A percentile compares a stretch with the other conserved stretches of the same genome.
Conservation (phyloP, 2,888 invertebrate genomes). For the Colletes collaris region DNA sequence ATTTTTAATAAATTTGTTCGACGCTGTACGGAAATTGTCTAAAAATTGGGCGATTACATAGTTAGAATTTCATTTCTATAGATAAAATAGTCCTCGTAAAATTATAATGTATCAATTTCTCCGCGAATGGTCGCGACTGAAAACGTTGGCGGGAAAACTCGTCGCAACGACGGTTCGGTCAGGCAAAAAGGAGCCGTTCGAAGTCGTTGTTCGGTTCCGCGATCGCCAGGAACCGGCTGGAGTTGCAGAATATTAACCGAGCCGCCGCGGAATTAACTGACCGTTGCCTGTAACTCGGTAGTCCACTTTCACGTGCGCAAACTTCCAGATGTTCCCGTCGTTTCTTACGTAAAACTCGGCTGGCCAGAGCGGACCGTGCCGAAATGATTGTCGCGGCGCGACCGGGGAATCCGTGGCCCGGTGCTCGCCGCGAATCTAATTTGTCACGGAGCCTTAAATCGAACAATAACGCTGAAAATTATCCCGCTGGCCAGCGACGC, state of each 20-base stretch:
- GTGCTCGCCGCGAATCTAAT: background rate
- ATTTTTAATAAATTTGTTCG: no score
- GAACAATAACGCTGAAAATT: conserved; percentile 35
- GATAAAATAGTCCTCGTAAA: no score
- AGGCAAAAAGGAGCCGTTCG: conserved; percentile 35
- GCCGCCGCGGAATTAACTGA: conserved; percentile 78
- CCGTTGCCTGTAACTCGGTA: conserved; percentile 74
- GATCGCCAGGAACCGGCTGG: conserved; percentile 57
- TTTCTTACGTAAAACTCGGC: conserved; percentile 77
- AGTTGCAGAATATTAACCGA: conserved; percentile 78
- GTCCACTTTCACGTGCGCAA: conserved; percentile 79
- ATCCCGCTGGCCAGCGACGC: conserved; percentile 9
- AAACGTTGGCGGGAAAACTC: conserved; percentile 31
- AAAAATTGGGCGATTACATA: no score
- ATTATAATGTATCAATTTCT: conserved; percentile 13
- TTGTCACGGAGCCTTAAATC: conserved; percentile 40
- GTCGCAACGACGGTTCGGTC: conserved; percentile 1
- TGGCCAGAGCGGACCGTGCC: conserved; percentile 40
- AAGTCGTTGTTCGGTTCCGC: conserved; percentile 44
- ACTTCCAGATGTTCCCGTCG: conserved; percentile 76
- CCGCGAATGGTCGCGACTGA: background rate
- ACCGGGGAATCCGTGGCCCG: conserved; percentile 21
- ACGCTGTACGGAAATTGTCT: no score
- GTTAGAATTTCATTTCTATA: no score
- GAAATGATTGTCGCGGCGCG: conserved; percentile 45